A percentile compares a stretch with the other conserved stretches of the same genome.
phyloP scores from a whole-genome alignment of 2,888 invertebrate genomes.

The Meloe dianella region DNA sequence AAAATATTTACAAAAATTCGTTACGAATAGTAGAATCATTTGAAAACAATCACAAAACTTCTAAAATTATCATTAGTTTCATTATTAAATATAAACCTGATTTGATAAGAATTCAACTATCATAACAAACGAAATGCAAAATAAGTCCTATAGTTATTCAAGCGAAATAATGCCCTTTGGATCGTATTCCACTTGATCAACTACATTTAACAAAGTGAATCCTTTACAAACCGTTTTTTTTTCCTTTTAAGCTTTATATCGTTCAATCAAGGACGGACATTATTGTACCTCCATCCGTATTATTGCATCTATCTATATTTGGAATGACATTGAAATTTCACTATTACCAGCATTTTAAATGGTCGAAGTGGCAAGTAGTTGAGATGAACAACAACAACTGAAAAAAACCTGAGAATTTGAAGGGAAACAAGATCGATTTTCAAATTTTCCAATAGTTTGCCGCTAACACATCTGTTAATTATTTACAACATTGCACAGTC shows the following conservation, averaged over 20 bases:
- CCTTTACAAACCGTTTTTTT: background rate
- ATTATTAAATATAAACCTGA: background rate
- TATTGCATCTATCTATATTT: background rate
- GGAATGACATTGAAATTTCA: background rate
- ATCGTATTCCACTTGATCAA: too few relatives aligned
- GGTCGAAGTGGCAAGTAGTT: too few relatives aligned
- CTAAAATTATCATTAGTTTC: constrained; percentile 16
- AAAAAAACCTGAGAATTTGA: background rate
- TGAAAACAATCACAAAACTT: constrained; percentile 23
- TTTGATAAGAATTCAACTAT: background rate
- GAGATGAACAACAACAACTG: background rate
- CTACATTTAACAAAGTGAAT: background rate
- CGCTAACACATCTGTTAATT: too few relatives aligned
- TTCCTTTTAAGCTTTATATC: background rate
- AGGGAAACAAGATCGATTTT: background rate
- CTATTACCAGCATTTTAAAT: too few relatives aligned
- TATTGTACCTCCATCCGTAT: background rate
- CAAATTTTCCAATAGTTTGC: background rate
- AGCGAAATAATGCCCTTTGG: too few relatives aligned
- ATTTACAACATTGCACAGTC: constrained; percentile 55
- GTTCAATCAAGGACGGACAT: background rate
- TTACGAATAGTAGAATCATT: too few relatives aligned
- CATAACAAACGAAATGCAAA: background rate
- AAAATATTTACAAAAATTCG: constrained; percentile 16
- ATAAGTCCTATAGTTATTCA: background rate